Evolutionary conservation across 2,797 vertebrate species (phyloP).

Genomic region (Eospalax fontanierii): DNA sequence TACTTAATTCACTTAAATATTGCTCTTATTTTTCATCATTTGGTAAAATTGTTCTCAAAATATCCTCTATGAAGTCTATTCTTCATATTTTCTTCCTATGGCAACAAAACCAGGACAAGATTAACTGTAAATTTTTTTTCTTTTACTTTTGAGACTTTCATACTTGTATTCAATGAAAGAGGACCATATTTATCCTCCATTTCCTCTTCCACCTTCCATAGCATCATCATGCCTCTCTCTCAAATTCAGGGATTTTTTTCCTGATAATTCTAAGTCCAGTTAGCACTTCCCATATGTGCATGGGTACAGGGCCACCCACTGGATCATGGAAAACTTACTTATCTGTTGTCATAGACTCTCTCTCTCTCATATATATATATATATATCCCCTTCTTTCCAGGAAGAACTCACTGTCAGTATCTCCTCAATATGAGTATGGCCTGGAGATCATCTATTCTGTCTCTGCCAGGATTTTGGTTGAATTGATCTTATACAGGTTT

Average conservation of each 20-base stretch:
- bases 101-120: background rate
- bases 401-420: background rate
- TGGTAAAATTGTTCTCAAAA: conserved; percentile 39
- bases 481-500: background rate
- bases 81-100: background rate
- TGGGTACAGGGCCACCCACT: background rate
- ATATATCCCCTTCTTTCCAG: background rate
- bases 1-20: background rate
- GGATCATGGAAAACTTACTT: background rate
- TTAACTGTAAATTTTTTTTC: background rate
- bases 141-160: background rate
- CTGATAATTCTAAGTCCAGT: background rate
- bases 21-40: conserved; percentile 43
- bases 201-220: background rate
- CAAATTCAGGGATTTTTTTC: background rate
- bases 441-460: background rate
- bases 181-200: background rate
- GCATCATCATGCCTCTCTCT: background rate
- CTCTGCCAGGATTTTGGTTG: background rate
- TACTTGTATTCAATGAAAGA: background rate
- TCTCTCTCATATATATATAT: too few relatives aligned
- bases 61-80: background rate
- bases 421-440: background rate
- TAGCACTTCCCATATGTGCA: background rate
- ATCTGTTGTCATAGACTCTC: too few relatives aligned